Evolutionary conservation across 1,140 invertebrate genomes (phyloP).

Genomic region (Drosophila elegans): DNA sequence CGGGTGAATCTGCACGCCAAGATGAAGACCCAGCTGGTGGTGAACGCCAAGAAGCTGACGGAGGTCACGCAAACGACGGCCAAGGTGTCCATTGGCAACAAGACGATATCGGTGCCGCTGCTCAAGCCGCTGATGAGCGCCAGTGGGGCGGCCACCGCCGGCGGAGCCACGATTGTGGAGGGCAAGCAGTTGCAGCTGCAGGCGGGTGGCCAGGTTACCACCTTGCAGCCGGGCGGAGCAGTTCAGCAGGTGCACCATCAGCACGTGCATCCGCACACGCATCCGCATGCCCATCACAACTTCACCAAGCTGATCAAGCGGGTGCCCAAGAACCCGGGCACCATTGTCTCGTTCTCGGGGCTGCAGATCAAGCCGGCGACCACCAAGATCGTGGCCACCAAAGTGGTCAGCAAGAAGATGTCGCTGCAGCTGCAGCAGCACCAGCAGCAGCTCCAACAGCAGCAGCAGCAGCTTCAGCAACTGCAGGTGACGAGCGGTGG

Average conservation of each 20-base stretch:
- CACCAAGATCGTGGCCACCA: slow-evolving; percentile 77
- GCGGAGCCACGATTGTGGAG: slow-evolving; percentile 65
- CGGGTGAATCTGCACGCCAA: slow-evolving; percentile 64
- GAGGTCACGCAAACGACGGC: slow-evolving; percentile 81
- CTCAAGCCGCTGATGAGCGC: slow-evolving; percentile 85
- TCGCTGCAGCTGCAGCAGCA: slow-evolving; percentile 62
- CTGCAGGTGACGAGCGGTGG: slow-evolving; percentile 85
- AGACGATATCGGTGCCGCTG: slow-evolving; percentile 87
- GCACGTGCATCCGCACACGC: slow-evolving; percentile 45
- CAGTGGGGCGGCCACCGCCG: slow-evolving; percentile 54
- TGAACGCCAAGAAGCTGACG: slow-evolving; percentile 71
- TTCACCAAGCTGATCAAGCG: slow-evolving; percentile 70
- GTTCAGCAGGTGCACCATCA: slow-evolving; percentile 21
- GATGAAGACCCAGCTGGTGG: slow-evolving; percentile 69
- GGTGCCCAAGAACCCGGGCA: slow-evolving; percentile 72
- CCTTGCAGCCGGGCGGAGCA: background rate
- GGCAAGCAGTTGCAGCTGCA: slow-evolving; percentile 59
- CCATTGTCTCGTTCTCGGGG: slow-evolving; percentile 74
- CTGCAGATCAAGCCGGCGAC: slow-evolving; percentile 77
- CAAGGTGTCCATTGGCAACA: slow-evolving; percentile 87
- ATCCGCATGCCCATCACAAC: slow-evolving; percentile 48
- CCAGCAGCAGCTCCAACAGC: slow-evolving; percentile 81
- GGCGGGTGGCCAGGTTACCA: slow-evolving; percentile 30
- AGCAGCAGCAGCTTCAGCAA: slow-evolving; percentile 49
- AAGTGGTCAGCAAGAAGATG: slow-evolving; percentile 77